These are phyloP conservation scores for Leuciscus idus DNA, from an alignment of 2,113 vertebrate genomes.

Conservation along the genomic window DNA sequence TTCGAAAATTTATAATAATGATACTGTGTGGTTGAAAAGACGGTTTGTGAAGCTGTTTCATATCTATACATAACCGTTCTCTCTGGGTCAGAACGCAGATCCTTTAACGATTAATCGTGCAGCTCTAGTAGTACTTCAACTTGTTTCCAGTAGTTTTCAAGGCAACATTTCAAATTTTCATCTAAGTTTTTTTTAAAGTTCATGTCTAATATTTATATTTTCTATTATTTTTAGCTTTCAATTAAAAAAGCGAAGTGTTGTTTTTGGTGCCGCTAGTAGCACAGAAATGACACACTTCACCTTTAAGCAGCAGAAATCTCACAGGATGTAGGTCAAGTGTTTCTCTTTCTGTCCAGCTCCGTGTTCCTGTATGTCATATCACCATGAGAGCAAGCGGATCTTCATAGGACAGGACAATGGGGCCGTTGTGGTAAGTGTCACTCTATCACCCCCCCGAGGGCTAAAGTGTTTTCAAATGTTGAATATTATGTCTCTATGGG, in stretches of 20 bases:
- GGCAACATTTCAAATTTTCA: too few relatives aligned
- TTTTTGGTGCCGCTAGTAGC: not conserved
- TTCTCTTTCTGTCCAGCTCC: constrained; percentile 76
- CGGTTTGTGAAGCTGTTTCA: too few relatives aligned
- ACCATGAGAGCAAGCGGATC: constrained; percentile 92
- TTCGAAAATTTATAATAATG: too few relatives aligned
- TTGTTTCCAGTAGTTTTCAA: too few relatives aligned
- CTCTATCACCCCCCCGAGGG: not conserved
- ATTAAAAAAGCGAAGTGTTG: not conserved
- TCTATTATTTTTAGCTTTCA: too few relatives aligned
- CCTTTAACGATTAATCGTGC: too few relatives aligned
- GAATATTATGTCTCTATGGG: not conserved
- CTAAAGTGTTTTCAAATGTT: not conserved
- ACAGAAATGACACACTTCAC: not conserved
- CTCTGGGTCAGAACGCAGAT: too few relatives aligned
- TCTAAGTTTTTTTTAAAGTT: too few relatives aligned
- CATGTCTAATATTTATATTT: too few relatives aligned
- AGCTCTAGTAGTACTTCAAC: too few relatives aligned
- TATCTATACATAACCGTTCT: too few relatives aligned
- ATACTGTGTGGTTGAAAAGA: too few relatives aligned
- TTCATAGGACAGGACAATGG: constrained; percentile 98
- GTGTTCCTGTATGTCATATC: constrained; percentile 92
- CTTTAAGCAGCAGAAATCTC: not conserved
- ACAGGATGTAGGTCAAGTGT: not conserved
- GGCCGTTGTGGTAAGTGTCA: constrained; percentile 87